Conservation (phyloP, 2,797 vertebrate species). For the Decapterus maruadsi region DNA sequence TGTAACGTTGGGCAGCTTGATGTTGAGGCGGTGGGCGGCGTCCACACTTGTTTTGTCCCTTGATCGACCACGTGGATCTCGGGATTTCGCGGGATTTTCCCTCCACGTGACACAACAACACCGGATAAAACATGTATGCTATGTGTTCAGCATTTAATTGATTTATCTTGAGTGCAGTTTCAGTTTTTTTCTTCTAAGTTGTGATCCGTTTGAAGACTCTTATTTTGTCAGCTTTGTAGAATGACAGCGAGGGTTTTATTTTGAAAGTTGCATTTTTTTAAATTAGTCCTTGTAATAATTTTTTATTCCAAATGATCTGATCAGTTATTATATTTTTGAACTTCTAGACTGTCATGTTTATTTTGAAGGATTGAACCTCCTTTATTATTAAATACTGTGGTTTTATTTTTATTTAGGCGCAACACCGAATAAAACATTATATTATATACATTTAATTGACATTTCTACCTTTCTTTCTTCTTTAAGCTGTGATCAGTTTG, state of each 20-base stretch:
- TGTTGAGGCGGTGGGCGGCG: constrained; percentile 2
- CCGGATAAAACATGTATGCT: neutral
- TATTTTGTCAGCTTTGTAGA: constrained; percentile 7
- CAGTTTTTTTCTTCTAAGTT: neutral
- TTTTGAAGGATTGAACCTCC: too few relatives aligned
- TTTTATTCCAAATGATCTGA: neutral
- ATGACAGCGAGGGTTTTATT: neutral
- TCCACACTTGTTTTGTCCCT: neutral
- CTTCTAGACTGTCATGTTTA: too few relatives aligned
- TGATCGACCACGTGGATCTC: constrained; percentile 7
- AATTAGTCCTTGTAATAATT: neutral
- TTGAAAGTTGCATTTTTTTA: neutral
- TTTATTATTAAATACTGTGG: too few relatives aligned
- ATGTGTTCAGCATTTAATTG: too few relatives aligned
- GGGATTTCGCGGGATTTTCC: constrained; percentile 1
- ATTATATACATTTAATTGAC: too few relatives aligned
- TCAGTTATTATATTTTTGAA: neutral
- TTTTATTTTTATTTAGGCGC: too few relatives aligned
- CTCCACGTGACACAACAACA: neutral
- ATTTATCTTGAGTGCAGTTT: neutral
- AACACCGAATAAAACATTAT: too few relatives aligned
- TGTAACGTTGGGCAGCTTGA: neutral
- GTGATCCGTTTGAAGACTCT: neutral
- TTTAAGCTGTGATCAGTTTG: too few relatives aligned
- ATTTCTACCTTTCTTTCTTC: too few relatives aligned